Conservation (phyloP, 2,797 vertebrate genomes). For the Amazonetta brasiliensis region DNA sequence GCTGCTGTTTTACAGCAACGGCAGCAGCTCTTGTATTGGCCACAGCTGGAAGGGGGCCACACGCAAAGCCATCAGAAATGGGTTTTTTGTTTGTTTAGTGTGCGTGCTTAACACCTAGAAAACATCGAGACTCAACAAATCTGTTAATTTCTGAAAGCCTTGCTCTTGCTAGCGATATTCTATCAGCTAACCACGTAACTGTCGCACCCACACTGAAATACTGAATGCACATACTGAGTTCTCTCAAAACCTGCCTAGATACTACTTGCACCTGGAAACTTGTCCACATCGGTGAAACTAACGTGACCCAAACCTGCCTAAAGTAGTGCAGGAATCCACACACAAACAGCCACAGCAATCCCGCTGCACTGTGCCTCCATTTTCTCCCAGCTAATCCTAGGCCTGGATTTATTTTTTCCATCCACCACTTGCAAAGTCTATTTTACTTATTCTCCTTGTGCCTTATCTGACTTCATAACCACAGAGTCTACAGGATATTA, state of each 20-base stretch:
- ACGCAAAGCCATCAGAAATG: neutral
- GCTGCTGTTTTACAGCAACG: neutral
- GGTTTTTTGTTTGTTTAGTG: neutral
- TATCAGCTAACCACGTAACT: neutral
- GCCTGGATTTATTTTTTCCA: neutral
- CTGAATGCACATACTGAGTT: neutral
- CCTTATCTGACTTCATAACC: neutral
- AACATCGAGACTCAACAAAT: neutral
- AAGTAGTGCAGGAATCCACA: fast-evolving
- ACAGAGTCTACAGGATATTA: neutral
- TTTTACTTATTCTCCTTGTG: neutral
- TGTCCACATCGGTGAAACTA: neutral
- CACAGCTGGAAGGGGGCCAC: neutral
- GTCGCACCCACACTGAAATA: neutral
- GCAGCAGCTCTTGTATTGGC: neutral
- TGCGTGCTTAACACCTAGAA: neutral
- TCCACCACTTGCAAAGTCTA: neutral
- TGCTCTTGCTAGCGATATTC: neutral
- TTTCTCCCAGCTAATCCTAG: neutral
- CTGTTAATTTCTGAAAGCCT: neutral
- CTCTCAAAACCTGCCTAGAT: neutral
- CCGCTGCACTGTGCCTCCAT: neutral
- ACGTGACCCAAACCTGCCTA: neutral
- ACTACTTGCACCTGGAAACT: neutral
- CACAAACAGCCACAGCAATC: neutral